Conservation (phyloP, 2,797 vertebrate genomes). For the Potorous gilbertii region DNA sequence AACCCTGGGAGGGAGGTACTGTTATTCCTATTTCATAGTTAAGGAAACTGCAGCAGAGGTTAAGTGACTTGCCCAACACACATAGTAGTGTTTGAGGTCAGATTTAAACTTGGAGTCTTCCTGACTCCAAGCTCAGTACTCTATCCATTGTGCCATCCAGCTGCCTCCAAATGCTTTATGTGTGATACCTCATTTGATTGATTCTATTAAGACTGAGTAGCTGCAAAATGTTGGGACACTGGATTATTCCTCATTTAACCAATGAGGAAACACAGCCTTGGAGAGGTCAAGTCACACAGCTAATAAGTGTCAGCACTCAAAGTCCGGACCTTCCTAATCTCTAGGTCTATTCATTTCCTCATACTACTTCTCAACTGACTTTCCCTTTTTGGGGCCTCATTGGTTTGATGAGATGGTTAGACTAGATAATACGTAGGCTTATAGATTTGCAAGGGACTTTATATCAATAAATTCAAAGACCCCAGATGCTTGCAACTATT, state of each 20-base stretch:
- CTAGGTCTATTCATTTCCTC: neutral
- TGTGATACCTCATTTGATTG: neutral
- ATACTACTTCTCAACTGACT: neutral
- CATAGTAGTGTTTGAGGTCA: neutral
- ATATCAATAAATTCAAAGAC: neutral
- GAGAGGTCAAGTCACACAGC: neutral
- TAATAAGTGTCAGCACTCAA: neutral
- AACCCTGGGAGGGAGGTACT: too few relatives aligned
- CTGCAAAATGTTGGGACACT: neutral
- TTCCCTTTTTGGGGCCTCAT: neutral
- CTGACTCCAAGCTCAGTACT: neutral
- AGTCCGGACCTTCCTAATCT: neutral
- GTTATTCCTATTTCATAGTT: too few relatives aligned
- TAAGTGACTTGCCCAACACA: neutral
- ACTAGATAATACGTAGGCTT: neutral
- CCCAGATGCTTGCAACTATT: neutral
- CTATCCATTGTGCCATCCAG: neutral
- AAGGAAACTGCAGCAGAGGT: neutral
- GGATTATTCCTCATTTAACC: neutral
- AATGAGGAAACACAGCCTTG: neutral
- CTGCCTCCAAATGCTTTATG: neutral
- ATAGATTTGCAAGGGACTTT: neutral
- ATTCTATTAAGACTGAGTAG: neutral
- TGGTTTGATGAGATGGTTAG: neutral
- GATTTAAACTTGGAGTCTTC: neutral